phyloP scores from a whole-genome alignment of 1,140 invertebrate species.

The Nylanderia fulva region DNA sequence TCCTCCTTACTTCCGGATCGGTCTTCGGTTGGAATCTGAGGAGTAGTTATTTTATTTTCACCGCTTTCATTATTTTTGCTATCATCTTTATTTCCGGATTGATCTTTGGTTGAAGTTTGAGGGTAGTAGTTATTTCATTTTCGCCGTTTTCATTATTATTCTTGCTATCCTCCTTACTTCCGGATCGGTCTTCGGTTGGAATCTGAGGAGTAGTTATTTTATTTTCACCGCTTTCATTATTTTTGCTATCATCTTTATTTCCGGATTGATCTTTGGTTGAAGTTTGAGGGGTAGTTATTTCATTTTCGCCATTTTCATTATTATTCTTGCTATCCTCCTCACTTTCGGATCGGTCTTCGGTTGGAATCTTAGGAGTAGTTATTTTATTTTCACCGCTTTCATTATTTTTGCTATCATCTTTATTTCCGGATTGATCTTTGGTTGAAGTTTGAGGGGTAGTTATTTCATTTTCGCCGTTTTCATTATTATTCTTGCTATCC shows the following conservation, averaged over 20 bases:
- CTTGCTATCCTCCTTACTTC: neutral
- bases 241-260: neutral
- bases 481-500: neutral
- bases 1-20: neutral
- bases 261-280: neutral
- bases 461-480: neutral
- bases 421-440: neutral
- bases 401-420: neutral
- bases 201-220: neutral
- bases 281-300: neutral
- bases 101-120: neutral
- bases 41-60: neutral
- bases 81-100: neutral
- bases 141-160: neutral
- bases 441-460: neutral
- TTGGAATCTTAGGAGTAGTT: neutral
- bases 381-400: neutral
- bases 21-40: neutral
- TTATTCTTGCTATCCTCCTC: neutral
- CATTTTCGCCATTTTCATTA: neutral
- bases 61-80: neutral
- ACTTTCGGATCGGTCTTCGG: neutral
- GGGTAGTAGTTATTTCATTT: neutral
- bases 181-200: neutral
- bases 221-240: neutral